Conservation (phyloP, 2,797 vertebrate genomes). For the Oreortyx pictus region DNA sequence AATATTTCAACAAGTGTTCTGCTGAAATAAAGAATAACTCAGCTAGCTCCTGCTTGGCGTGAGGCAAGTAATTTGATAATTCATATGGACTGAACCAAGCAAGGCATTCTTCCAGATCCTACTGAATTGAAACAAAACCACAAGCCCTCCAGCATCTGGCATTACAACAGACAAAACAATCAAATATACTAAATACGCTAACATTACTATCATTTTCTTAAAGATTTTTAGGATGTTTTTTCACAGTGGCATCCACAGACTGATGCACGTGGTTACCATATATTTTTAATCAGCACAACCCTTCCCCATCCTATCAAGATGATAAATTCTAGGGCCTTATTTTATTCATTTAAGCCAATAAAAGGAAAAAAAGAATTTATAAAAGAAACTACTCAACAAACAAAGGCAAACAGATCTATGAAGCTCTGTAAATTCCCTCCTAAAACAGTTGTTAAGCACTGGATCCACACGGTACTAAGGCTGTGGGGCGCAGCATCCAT, state of each 20-base stretch:
- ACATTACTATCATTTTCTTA: neutral
- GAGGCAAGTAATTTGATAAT: constrained; percentile 7
- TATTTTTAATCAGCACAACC: neutral
- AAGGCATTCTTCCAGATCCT: neutral
- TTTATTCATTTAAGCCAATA: neutral
- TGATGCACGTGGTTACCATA: rapidly evolving
- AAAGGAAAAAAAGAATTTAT: neutral
- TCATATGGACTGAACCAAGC: neutral
- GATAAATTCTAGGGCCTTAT: neutral
- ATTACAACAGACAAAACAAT: neutral
- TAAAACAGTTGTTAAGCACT: neutral
- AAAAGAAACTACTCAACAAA: neutral
- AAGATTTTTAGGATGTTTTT: neutral
- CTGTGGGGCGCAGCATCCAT: neutral
- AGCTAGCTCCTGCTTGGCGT: neutral
- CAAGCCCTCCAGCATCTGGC: neutral
- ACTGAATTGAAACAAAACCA: constrained; percentile 25
- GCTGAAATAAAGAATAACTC: constrained; percentile 17
- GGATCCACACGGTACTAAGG: neutral
- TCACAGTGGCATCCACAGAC: neutral
- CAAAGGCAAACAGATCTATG: neutral
- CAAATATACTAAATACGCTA: neutral
- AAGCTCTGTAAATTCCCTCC: neutral
- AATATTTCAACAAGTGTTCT: neutral
- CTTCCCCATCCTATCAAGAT: neutral